Percentiles rank a stretch among this genome's conserved stretches.
Evolutionary conservation across 92 coral and sea anemone genomes (phyloP).

Genomic region (Heliopora coerulea): DNA sequence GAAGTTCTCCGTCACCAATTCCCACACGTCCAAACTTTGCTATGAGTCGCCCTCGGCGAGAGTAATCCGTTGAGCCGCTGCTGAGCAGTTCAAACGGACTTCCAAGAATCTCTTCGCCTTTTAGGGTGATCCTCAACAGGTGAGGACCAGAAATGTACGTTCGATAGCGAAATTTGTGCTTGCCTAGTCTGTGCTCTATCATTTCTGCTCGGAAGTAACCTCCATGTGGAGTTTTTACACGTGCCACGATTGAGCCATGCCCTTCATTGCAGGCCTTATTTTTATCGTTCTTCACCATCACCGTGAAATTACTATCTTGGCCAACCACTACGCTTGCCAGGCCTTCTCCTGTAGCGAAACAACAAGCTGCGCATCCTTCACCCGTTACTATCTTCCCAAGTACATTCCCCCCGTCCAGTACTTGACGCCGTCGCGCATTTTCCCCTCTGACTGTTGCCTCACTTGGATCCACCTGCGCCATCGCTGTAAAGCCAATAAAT

Average conservation of each 20-base stretch:
- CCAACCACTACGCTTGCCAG: slow-evolving; percentile 12
- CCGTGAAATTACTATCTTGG: slow-evolving; percentile 17
- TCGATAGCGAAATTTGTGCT: slow-evolving; percentile 37
- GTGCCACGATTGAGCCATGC: slow-evolving; percentile 5
- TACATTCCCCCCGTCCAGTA: neutral
- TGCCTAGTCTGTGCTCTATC: slow-evolving; percentile 15
- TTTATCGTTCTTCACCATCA: slow-evolving; percentile 15
- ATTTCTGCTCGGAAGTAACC: slow-evolving; percentile 29
- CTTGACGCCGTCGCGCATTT: neutral
- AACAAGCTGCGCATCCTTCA: slow-evolving; percentile 16
- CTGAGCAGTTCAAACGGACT: slow-evolving; percentile 35
- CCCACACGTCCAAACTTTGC: slow-evolving; percentile 27
- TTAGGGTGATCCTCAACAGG: slow-evolving; percentile 24
- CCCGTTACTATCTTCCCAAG: slow-evolving; percentile 12
- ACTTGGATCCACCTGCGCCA: neutral
- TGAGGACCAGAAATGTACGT: slow-evolving; percentile 35
- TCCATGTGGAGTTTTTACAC: slow-evolving; percentile 23
- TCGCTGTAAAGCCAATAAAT: neutral
- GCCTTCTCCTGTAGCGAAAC: slow-evolving; percentile 40
- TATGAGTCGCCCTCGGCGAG: slow-evolving; percentile 30
- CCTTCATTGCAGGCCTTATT: slow-evolving; percentile 29
- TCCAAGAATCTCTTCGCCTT: slow-evolving; percentile 35
- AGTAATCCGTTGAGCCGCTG: slow-evolving; percentile 40
- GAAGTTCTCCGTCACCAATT: slow-evolving; percentile 12
- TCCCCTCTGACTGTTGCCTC: neutral